These are phyloP conservation scores for Tenrec ecaudatus DNA, from an alignment of 2,113 vertebrate genomes.

Conservation along the genomic window DNA sequence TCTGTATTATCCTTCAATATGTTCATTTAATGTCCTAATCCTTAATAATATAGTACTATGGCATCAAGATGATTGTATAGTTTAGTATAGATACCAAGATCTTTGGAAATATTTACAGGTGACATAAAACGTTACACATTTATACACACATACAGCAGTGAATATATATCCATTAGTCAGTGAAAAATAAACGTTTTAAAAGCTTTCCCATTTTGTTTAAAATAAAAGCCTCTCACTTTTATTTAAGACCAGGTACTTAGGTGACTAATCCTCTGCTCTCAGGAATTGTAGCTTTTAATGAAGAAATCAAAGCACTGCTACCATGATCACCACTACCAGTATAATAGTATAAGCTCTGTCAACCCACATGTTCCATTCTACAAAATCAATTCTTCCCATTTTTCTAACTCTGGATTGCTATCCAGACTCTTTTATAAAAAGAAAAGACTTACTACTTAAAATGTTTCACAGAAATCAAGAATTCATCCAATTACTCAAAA, in stretches of 20 bases:
- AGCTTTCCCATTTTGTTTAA: no score
- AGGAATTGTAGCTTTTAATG: background rate
- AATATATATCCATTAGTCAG: no score
- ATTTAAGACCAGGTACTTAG: conserved; percentile 37
- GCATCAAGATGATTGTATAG: background rate
- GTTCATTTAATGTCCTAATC: background rate
- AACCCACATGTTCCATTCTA: background rate
- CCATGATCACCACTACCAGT: no score
- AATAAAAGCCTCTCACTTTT: background rate
- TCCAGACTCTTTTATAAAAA: no score
- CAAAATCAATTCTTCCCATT: background rate
- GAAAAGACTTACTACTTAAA: no score
- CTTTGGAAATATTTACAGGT: conserved; percentile 8
- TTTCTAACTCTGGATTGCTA: background rate
- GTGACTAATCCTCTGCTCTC: background rate
- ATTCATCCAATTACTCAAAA: no score
- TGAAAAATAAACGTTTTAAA: no score
- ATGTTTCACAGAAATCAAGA: no score
- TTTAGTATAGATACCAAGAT: background rate
- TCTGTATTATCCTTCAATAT: background rate
- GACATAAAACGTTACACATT: no score
- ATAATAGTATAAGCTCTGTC: background rate
- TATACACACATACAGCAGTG: no score
- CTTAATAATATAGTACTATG: background rate
- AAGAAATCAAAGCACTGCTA: background rate